Evolutionary conservation across 2,888 invertebrate species (phyloP).

Genomic region (Mantis religiosa): DNA sequence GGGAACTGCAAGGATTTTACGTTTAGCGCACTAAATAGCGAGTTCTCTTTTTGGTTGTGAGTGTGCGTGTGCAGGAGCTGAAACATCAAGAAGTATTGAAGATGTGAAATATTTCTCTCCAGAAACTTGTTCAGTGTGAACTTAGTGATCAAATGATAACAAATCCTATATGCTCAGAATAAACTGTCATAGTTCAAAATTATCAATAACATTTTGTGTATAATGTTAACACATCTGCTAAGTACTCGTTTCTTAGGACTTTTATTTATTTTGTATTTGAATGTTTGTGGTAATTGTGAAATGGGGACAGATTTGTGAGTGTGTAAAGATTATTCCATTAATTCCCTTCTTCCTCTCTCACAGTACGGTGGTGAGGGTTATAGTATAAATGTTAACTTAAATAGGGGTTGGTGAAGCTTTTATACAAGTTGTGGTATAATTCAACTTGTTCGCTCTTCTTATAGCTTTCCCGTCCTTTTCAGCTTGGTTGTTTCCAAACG

Average conservation of each 20-base stretch:
- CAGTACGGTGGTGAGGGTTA: neutral
- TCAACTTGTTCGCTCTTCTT: neutral
- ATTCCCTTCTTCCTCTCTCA: neutral
- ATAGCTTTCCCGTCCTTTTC: neutral
- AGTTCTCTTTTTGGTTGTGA: neutral
- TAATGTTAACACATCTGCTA: neutral
- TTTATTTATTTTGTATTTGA: neutral
- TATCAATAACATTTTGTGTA: neutral
- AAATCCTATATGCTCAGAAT: neutral
- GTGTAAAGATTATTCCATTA: neutral
- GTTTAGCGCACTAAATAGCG: neutral
- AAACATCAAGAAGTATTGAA: neutral
- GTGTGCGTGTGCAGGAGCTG: neutral
- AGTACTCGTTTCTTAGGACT: neutral
- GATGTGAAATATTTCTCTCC: neutral
- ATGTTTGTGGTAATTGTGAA: neutral
- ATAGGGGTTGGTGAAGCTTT: constrained; percentile 3
- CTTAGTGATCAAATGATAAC: neutral
- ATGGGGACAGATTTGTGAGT: neutral
- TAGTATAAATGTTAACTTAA: neutral
- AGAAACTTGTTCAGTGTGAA: neutral
- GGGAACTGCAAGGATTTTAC: neutral
- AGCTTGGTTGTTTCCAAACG: neutral
- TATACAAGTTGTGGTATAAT: neutral
- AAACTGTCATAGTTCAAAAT: neutral